A percentile compares a stretch with the other conserved stretches of the same genome.
Conservation (phyloP, 2,888 invertebrate genomes). For the Melitaea athalia region DNA sequence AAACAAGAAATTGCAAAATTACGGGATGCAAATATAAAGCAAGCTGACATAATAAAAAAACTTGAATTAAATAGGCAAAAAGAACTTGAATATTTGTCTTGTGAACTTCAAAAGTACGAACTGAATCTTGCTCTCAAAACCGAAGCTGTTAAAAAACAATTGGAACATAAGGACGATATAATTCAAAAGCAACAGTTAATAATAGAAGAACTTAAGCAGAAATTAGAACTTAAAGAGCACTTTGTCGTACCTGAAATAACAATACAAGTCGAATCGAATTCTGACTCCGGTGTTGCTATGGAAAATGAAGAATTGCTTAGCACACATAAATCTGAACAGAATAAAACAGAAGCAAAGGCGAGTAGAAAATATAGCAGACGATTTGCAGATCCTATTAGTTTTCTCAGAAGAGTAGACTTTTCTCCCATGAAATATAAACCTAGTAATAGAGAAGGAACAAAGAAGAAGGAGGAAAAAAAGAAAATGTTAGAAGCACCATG, state of each 20-base stretch:
- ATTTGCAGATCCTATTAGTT: slow-evolving; percentile 76
- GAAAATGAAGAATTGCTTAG: slow-evolving; percentile 63
- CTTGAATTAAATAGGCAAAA: slow-evolving; percentile 71
- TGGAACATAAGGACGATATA: slow-evolving; percentile 69
- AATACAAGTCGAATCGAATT: slow-evolving; percentile 70
- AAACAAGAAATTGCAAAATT: slow-evolving; percentile 71
- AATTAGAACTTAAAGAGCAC: slow-evolving; percentile 55
- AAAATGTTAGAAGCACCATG: slow-evolving; percentile 63
- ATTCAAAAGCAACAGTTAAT: slow-evolving; percentile 65
- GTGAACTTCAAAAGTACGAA: slow-evolving; percentile 75
- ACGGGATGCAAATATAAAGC: slow-evolving; percentile 66
- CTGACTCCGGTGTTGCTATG: slow-evolving; percentile 74
- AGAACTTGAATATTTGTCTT: slow-evolving; percentile 73
- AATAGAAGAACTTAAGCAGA: slow-evolving; percentile 66
- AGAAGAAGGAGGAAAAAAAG: slow-evolving; percentile 72
- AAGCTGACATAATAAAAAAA: slow-evolving; percentile 69
- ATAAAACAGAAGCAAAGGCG: slow-evolving; percentile 61
- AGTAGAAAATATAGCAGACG: slow-evolving; percentile 70
- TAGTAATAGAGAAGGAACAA: slow-evolving; percentile 57
- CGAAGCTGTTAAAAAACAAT: slow-evolving; percentile 67
- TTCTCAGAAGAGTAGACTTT: slow-evolving; percentile 73
- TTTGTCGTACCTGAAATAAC: slow-evolving; percentile 63
- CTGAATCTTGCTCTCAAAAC: slow-evolving; percentile 68
- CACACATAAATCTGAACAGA: slow-evolving; percentile 54
- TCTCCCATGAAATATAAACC: slow-evolving; percentile 78